Evolutionary conservation across 2,888 invertebrate species (phyloP).

Genomic region (Trachelus iudaicus): DNA sequence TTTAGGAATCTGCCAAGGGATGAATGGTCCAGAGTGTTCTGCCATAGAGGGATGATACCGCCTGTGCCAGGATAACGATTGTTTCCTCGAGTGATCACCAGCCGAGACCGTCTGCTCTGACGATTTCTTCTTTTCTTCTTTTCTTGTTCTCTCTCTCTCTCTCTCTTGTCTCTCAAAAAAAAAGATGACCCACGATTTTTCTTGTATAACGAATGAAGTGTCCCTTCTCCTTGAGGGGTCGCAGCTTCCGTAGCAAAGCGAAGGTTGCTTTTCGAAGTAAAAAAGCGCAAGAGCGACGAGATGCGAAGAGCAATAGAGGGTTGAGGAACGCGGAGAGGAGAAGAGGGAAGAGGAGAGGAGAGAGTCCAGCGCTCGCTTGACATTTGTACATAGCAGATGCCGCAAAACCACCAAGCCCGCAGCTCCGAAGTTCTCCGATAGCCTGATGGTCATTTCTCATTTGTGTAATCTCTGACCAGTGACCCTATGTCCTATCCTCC

Average conservation of each 20-base stretch:
- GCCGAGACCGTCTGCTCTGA: neutral
- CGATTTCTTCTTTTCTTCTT: neutral
- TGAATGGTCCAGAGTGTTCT: neutral
- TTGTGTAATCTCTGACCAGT: constrained; percentile 59
- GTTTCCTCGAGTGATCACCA: neutral
- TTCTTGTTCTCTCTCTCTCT: neutral
- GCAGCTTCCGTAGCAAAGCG: neutral
- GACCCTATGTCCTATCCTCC: constrained; percentile 22
- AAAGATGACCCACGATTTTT: neutral
- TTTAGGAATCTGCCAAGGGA: neutral
- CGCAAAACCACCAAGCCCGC: constrained; percentile 35
- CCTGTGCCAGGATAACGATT: neutral
- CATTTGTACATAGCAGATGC: constrained; percentile 37
- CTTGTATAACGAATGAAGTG: neutral
- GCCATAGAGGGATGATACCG: neutral
- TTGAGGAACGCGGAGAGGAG: neutral
- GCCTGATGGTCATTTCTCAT: constrained; percentile 63
- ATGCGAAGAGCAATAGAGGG: neutral
- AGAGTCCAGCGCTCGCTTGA: neutral
- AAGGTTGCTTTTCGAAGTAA: neutral
- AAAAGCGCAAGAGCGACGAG: neutral
- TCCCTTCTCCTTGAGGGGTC: neutral
- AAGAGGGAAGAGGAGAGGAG: neutral
- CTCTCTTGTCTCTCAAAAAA: neutral
- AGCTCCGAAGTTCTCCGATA: constrained; percentile 55